Percentiles rank a stretch among this genome's conserved stretches.
These are phyloP conservation scores for Brachymystax lenok DNA, from an alignment of 2,797 vertebrate species.

Conservation along the genomic window DNA sequence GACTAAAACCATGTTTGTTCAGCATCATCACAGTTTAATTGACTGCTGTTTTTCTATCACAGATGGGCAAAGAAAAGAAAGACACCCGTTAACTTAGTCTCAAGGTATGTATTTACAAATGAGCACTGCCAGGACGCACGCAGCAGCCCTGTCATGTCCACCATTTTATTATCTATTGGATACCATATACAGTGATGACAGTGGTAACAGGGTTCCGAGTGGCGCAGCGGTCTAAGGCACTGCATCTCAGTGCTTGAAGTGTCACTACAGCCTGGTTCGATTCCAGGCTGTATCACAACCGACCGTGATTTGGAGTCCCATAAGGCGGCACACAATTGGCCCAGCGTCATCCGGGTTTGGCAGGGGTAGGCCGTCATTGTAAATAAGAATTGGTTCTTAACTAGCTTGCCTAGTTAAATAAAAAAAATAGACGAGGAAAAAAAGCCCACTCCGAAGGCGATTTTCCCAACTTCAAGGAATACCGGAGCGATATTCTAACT, in stretches of 20 bases:
- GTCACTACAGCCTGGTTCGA: too few species aligned
- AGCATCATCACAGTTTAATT: constrained; percentile 77
- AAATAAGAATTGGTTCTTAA: too few species aligned
- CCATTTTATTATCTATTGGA: constrained; percentile 55
- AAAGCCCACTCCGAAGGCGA: constrained; percentile 65
- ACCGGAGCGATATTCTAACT: constrained; percentile 60
- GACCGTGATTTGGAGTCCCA: too few species aligned
- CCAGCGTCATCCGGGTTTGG: too few species aligned
- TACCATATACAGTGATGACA: constrained; percentile 70
- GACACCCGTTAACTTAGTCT: constrained; percentile 84
- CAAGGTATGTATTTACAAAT: constrained; percentile 82
- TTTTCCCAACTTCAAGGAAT: background rate
- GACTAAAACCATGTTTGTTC: constrained; percentile 67
- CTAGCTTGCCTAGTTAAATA: too few species aligned
- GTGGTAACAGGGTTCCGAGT: constrained; percentile 62
- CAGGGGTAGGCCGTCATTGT: too few species aligned
- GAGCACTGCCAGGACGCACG: constrained; percentile 72
- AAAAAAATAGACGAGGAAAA: constrained; percentile 73
- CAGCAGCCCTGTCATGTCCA: constrained; percentile 63
- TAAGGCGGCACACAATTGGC: too few species aligned
- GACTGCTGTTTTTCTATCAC: constrained; percentile 87
- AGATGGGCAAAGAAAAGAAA: constrained; percentile 90
- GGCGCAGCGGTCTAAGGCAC: too few species aligned
- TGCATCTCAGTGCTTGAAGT: too few species aligned
- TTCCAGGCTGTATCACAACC: too few species aligned